These are phyloP conservation scores for Danio kyathit DNA, from an alignment of 2,797 vertebrate genomes.

Conservation along the genomic window DNA sequence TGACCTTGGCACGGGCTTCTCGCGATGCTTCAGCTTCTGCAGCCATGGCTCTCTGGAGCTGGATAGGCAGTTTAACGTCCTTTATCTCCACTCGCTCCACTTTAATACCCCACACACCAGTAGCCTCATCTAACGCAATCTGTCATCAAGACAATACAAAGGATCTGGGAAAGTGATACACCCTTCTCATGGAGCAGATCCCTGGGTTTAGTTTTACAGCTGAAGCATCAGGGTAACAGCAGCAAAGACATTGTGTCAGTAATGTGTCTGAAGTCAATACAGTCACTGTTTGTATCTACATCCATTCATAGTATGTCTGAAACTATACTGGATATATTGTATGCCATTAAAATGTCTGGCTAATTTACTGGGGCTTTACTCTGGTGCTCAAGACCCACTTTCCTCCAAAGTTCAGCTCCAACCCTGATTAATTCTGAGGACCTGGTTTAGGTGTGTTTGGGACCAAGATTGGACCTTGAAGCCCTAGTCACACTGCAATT, in stretches of 20 bases:
- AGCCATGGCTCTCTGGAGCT: constrained; percentile 84
- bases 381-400: too few relatives aligned
- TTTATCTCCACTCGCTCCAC: constrained; percentile 85
- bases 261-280: neutral
- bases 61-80: constrained; percentile 79
- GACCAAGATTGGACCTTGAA: too few relatives aligned
- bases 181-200: neutral
- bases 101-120: constrained; percentile 80
- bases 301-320: neutral
- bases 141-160: constrained; percentile 53
- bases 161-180: neutral
- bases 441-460: too few relatives aligned
- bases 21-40: constrained; percentile 81
- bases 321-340: neutral
- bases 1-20: constrained; percentile 82
- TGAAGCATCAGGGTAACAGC: neutral
- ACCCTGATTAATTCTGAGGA: too few relatives aligned
- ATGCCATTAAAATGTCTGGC: neutral
- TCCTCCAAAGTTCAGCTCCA: too few relatives aligned
- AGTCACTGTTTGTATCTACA: neutral
- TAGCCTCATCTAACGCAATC: constrained; percentile 78
- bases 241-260: neutral
- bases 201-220: neutral
- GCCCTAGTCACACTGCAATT: too few relatives aligned
- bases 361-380: too few relatives aligned